Conservation (phyloP, 2,797 vertebrate genomes). For the Enteromius fasciolatus region DNA sequence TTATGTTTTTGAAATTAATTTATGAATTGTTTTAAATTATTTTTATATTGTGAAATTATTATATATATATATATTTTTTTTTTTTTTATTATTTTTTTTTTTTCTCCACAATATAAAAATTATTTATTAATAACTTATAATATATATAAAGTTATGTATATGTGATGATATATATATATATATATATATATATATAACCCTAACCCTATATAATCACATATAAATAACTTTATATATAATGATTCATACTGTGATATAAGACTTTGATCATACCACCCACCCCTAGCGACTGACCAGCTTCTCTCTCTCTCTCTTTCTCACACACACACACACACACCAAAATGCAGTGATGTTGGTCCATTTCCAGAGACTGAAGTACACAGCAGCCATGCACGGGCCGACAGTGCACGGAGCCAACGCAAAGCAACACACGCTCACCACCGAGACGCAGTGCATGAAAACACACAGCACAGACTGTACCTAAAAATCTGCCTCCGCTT, state of each 20-base stretch:
- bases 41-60: no score
- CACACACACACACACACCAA: conserved; percentile 19
- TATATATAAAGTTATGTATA: no score
- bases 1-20: no score
- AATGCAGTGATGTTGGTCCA: conserved; percentile 39
- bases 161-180: background rate
- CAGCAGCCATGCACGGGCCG: conserved; percentile 86
- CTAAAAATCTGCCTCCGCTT: conserved; percentile 95
- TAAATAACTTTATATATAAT: background rate
- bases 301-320: background rate
- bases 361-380: conserved; percentile 62
- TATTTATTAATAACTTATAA: no score
- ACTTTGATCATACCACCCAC: conserved; percentile 7
- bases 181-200: background rate
- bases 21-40: no score
- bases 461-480: conserved; percentile 81
- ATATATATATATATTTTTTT: background rate
- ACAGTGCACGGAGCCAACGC: conserved; percentile 75
- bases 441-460: conserved; percentile 76
- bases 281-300: background rate
- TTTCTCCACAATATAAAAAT: no score
- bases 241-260: background rate
- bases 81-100: no score
- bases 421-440: conserved; percentile 80
- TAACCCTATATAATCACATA: no score